Evolutionary conservation across 37 sponge, comb jelly and placozoan species (phyloP).

Genomic region (Crambe crambe): DNA sequence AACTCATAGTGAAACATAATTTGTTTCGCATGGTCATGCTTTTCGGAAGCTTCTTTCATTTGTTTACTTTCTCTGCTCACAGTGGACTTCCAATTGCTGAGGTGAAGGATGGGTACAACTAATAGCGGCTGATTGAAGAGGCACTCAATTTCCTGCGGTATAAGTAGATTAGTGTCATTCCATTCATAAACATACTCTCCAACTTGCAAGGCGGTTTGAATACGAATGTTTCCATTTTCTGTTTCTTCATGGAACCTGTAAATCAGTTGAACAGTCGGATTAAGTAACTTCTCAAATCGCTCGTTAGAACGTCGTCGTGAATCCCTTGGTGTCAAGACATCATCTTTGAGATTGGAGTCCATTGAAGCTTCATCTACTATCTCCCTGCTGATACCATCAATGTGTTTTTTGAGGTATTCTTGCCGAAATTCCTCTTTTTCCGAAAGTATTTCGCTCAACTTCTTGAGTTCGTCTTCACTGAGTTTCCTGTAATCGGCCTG

Average conservation of each 20-base stretch:
- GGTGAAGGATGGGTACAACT: neutral
- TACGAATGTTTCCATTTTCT: neutral
- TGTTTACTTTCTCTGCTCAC: neutral
- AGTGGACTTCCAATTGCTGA: neutral
- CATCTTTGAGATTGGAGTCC: neutral
- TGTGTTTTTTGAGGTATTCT: neutral
- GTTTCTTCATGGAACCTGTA: neutral
- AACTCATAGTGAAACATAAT: neutral
- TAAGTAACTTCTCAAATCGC: neutral
- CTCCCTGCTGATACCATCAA: neutral
- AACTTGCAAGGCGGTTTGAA: constrained; percentile 6
- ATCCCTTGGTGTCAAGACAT: neutral
- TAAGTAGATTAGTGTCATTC: constrained; percentile 6
- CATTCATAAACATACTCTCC: constrained; percentile 12
- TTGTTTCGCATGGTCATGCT: neutral
- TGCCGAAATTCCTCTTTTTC: neutral
- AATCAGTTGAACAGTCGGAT: neutral
- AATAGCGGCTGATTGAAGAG: neutral
- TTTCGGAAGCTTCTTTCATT: neutral
- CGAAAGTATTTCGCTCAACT: neutral
- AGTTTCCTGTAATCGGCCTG: neutral
- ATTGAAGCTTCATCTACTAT: neutral
- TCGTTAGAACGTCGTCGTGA: neutral
- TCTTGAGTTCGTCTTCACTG: neutral
- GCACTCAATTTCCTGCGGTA: neutral